phyloP scores from a whole-genome alignment of 2,797 vertebrate genomes.

The Alfaro cultratus region DNA sequence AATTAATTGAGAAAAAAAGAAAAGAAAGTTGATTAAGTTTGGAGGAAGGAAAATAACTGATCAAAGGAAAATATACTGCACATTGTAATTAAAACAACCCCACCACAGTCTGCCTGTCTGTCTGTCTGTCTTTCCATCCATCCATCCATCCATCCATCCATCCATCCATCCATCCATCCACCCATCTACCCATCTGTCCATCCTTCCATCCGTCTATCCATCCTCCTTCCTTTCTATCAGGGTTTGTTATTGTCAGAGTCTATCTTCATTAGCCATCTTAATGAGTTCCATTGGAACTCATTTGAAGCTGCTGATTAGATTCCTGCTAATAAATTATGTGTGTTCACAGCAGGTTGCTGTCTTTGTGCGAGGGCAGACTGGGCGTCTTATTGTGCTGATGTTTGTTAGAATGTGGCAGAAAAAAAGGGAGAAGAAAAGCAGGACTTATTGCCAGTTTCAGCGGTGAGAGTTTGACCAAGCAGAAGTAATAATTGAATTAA shows the following conservation, averaged over 20 bases:
- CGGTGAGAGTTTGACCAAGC: neutral
- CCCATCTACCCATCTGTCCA: neutral
- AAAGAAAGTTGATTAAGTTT: slow-evolving; percentile 24
- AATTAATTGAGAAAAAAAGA: slow-evolving; percentile 26
- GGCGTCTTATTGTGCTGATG: neutral
- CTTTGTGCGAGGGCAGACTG: slow-evolving; percentile 37
- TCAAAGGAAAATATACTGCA: neutral
- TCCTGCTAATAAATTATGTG: slow-evolving; percentile 77
- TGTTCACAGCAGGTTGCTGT: slow-evolving; percentile 72
- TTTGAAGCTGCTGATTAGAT: slow-evolving; percentile 76
- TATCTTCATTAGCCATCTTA: slow-evolving; percentile 74
- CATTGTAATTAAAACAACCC: neutral
- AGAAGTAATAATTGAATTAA: neutral
- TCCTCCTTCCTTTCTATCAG: slow-evolving; percentile 9
- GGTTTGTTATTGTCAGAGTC: slow-evolving; percentile 59
- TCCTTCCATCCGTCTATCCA: slow-evolving; percentile 9
- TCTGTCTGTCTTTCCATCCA: neutral
- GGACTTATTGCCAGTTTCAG: slow-evolving; percentile 14
- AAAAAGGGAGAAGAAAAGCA: slow-evolving; percentile 12
- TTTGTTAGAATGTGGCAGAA: slow-evolving; percentile 12
- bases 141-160: neutral
- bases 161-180: slow-evolving; percentile 7
- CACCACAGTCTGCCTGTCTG: neutral
- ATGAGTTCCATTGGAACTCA: slow-evolving; percentile 81
- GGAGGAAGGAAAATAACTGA: slow-evolving; percentile 29